phyloP scores from a whole-genome alignment of 2,888 invertebrate species.

The Eupithecia insigniata region DNA sequence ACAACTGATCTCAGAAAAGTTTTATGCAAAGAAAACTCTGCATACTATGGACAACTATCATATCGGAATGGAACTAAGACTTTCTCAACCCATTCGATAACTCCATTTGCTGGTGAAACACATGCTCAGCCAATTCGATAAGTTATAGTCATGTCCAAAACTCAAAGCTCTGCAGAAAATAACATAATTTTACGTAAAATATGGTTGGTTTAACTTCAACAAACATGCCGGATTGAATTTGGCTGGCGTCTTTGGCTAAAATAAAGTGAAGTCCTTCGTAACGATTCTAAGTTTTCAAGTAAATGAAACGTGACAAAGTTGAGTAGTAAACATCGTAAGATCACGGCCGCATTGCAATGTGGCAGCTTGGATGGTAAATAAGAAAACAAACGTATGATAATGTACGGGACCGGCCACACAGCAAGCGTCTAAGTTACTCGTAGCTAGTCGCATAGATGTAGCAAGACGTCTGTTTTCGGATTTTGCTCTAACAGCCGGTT shows the following conservation, averaged over 20 bases:
- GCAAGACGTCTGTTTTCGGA: too few relatives aligned
- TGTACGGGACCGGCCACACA: background rate
- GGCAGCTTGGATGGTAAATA: background rate
- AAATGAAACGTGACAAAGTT: slow-evolving; percentile 15
- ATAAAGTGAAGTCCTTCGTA: background rate
- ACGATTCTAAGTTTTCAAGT: slow-evolving; percentile 19
- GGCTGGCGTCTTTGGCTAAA: background rate
- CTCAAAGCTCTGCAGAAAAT: background rate
- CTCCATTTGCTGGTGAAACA: background rate
- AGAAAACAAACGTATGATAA: background rate
- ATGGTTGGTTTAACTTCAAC: background rate
- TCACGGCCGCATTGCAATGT: background rate
- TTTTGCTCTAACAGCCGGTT: too few relatives aligned
- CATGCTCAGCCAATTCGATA: background rate
- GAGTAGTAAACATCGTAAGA: slow-evolving; percentile 4
- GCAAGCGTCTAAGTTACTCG: background rate
- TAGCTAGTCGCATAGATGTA: too few relatives aligned
- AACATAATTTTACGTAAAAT: background rate
- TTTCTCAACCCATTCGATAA: background rate
- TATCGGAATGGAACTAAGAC: background rate
- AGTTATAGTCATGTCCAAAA: background rate
- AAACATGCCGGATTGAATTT: slow-evolving; percentile 1
- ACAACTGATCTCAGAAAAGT: background rate
- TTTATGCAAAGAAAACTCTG: background rate
- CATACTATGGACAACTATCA: background rate